phyloP scores from a whole-genome alignment of 1,140 invertebrate species.

The Apis dorsata region DNA sequence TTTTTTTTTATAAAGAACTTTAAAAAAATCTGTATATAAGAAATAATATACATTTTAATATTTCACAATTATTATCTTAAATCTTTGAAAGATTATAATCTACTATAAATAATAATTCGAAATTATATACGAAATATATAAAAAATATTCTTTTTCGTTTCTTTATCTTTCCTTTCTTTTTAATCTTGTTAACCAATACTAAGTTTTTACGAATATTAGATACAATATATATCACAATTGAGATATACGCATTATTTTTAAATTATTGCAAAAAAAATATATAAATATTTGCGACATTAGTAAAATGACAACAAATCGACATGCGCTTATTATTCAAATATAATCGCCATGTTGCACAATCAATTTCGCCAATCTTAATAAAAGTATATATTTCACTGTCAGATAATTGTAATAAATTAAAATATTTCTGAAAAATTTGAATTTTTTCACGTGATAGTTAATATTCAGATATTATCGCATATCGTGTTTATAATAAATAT shows the following conservation, averaged over 20 bases:
- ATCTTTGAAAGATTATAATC: not conserved
- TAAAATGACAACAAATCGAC: constrained; percentile 30
- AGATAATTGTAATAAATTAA: not conserved
- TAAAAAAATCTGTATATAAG: not conserved
- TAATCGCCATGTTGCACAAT: constrained; percentile 47
- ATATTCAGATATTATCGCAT: not conserved
- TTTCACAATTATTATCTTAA: not conserved
- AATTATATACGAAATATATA: not conserved
- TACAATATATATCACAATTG: not conserved
- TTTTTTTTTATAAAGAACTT: not conserved
- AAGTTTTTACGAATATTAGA: not conserved
- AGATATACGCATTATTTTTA: not conserved
- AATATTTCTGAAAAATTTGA: not conserved
- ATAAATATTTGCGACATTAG: not conserved
- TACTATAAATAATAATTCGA: not conserved
- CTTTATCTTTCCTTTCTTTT: not conserved
- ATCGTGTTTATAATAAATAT: constrained; percentile 8
- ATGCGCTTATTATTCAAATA: constrained; percentile 36
- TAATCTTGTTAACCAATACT: not conserved
- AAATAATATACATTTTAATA: constrained; percentile 3
- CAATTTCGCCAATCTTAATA: constrained; percentile 19
- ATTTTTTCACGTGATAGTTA: not conserved
- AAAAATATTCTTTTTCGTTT: not conserved
- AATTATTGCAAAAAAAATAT: not conserved
- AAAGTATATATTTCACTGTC: constrained; percentile 13